These are phyloP conservation scores for Chiloscyllium punctatum DNA, from an alignment of 2,797 vertebrate species.

Conservation along the genomic window DNA sequence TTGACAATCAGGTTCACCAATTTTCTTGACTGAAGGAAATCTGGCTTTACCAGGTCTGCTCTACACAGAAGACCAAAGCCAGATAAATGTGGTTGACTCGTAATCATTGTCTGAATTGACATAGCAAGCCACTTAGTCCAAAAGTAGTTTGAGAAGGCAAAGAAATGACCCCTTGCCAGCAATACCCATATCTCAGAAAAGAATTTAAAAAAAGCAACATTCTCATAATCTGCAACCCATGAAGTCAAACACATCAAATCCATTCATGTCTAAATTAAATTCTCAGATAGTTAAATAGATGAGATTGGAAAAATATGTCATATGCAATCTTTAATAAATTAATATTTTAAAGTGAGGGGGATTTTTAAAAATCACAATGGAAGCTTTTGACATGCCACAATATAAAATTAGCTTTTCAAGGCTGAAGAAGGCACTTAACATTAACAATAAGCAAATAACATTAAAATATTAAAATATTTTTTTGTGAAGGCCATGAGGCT, in stretches of 20 bases:
- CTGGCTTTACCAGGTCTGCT: no score
- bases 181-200: no score
- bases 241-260: background rate
- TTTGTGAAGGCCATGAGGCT: no score
- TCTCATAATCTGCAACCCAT: background rate
- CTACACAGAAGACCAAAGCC: no score
- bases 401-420: background rate
- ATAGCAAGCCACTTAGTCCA: no score
- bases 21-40: no score
- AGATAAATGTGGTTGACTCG: no score
- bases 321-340: background rate
- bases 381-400: background rate
- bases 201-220: background rate
- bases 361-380: background rate
- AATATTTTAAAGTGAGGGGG: background rate
- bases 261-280: background rate
- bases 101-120: no score
- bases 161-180: no score
- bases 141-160: no score
- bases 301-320: background rate
- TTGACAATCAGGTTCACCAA: background rate
- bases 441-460: background rate
- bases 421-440: background rate
- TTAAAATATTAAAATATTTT: background rate
- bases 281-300: background rate